Percentiles rank a stretch among this genome's conserved stretches.
phyloP scores from a whole-genome alignment of 2,888 invertebrate genomes.

The Agrochola litura region DNA sequence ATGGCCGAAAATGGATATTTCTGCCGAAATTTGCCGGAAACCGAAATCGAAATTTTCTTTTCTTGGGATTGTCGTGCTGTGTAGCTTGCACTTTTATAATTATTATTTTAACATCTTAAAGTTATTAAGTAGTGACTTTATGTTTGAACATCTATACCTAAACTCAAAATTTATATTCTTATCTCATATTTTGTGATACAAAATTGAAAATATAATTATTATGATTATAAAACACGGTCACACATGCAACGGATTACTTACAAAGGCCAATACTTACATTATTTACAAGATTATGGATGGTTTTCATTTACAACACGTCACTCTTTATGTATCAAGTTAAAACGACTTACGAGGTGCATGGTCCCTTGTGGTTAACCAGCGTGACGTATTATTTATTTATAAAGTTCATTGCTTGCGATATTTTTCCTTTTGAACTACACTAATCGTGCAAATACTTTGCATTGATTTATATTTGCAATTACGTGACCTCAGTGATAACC shows the following conservation, averaged over 20 bases:
- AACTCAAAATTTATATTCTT: background rate
- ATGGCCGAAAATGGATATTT: background rate
- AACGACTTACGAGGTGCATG: conserved; percentile 12
- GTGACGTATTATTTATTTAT: conserved; percentile 59
- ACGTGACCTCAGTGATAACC: conserved; percentile 65
- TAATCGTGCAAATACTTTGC: conserved; percentile 36
- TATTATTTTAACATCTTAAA: background rate
- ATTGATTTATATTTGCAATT: conserved; percentile 59
- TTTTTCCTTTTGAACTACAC: conserved; percentile 44
- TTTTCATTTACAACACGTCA: conserved; percentile 43
- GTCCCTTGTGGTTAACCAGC: conserved; percentile 57
- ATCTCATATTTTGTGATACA: background rate
- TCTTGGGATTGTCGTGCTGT: background rate
- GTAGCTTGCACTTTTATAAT: background rate
- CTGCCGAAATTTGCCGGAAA: background rate
- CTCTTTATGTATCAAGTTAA: conserved; percentile 41
- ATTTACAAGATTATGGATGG: conserved; percentile 36
- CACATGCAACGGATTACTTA: conserved; percentile 29
- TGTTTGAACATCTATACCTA: background rate
- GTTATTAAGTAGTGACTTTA: background rate
- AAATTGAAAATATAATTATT: conserved; percentile 18
- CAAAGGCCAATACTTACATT: conserved; percentile 35
- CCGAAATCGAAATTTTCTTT: background rate
- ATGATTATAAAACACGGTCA: background rate
- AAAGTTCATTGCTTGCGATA: conserved; percentile 50